Base-by-base conservation (phyloP, 2,113 vertebrate genomes). In the Tursiops truncatus region DNA sequence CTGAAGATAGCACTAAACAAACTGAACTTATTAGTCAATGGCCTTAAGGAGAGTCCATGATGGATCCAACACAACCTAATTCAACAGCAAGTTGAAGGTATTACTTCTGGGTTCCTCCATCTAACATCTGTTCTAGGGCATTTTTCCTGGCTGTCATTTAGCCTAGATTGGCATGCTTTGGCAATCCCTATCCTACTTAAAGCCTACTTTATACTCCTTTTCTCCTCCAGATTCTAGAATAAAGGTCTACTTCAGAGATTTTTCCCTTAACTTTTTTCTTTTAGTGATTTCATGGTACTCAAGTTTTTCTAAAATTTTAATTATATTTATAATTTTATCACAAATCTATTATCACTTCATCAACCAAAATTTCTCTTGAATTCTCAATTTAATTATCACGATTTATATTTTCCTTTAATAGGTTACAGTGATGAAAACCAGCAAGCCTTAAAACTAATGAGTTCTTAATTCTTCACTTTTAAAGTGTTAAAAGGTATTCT, bases 361-460 rank as follows among this genome's bases (percentile, higher is more conserved):
- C 56, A 93, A 60, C 71, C 70, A 93, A 95, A 81, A 82, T 76
- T 74, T 90, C 18, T 62, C 87, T 81, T 86, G 41, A 85, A 76
- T 62, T 91, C 18, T 65, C 28, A 93, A 95, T 21, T 70, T 56
- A 84, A 86, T 76, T n/a, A 90, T 68, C 50, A 82, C 18, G 62
- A 91, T 56, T n/a, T 18, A 82, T 70, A 94, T 70, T 94, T 91
- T 94, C 82, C 44, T 87, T 81, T 88, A 95, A 38, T 14, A 97
- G 47, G 65, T 56, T 87, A 82, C 18, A 93, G n/a, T 81, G 68
- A 94, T 81, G 68, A 94, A 87, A 87, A 96, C 44, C 87, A 58
- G 36, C 44, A 71, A 44, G 10, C 2, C 44, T 88, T 90, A 82
- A 91, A 93, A 60, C 33, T 82, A 77, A 50, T 44, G 70, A 93